Base-by-base conservation (phyloP, 2,797 vertebrate species). In the Cottoperca gobio region DNA sequence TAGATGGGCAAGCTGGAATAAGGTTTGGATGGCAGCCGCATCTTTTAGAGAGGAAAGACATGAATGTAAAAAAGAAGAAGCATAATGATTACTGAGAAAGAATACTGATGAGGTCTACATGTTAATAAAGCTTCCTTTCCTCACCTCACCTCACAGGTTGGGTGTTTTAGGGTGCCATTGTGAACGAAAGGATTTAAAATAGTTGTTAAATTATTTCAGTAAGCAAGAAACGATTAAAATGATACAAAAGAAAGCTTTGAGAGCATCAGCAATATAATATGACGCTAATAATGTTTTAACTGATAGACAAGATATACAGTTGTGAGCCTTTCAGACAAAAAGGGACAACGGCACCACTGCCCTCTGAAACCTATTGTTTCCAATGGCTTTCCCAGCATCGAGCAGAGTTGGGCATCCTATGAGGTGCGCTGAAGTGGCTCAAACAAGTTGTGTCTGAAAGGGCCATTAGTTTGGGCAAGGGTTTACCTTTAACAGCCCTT, bases 21-120 rank as follows among this genome's bases (percentile, higher is more conserved):
- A 73, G 98, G 98, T 93, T 99, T 99, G 42, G 98, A 97, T 4
- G 98, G 98, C 88, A 99, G 92, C 70, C 97, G 94, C 96, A 99
- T 99, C 98, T 99, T 86, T 72, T 40, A 46, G 17, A 82, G 43
- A 49, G 40, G 19, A 53, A 61, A 53, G 53, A 13, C 48, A 61
- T n/a, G 23, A 61, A 59, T 13, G 24, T 40, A 28, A 59, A 16
- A n/a, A 24, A 50, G n/a, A 10, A 55, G 42, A 70, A 8, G 19
- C 19, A 12, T 8, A 3, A 65, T 23, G 1, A 33, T 17, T 26
- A 40, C 2, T 48, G 24, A 70, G 31, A 40, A 55, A 66, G 35
- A 78, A 79, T 12, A 43, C 13, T 31, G 54, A 55, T 33, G 24
- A 17, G 19, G 33, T 8, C 17, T 23, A 26, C 8, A 28, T 26